phyloP scores from a whole-genome alignment of 2,113 vertebrate species.

The Pangasianodon gigas region DNA sequence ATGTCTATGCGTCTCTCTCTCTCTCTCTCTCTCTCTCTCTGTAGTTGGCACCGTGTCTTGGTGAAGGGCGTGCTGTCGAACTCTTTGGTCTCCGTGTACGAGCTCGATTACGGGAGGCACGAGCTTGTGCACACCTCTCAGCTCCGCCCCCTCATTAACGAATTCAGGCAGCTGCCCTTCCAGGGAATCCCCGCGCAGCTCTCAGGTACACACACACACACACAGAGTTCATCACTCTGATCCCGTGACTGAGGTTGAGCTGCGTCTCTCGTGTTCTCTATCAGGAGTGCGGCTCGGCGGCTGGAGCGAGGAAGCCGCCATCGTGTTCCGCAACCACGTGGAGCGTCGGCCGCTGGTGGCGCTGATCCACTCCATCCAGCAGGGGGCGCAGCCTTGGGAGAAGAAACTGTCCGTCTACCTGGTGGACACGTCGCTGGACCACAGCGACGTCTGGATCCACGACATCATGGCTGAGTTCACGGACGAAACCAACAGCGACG shows the following conservation, averaged over 20 bases:
- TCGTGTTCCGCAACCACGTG: constrained; percentile 91
- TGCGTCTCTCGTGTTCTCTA: constrained; percentile 28
- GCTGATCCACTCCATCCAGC: constrained; percentile 78
- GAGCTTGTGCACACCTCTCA: constrained; percentile 79
- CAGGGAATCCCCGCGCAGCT: constrained; percentile 88
- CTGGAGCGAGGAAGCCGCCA: constrained; percentile 90
- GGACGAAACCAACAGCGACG: constrained; percentile 55
- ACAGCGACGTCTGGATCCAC: constrained; percentile 89
- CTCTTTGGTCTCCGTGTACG: constrained; percentile 85
- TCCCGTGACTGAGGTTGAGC: background rate
- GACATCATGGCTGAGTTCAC: constrained; percentile 82
- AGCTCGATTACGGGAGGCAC: constrained; percentile 89
- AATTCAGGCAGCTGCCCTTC: constrained; percentile 88
- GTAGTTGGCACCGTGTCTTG: constrained; percentile 89
- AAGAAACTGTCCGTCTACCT: constrained; percentile 81
- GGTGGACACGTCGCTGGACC: constrained; percentile 83
- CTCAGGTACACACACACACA: constrained; percentile 74
- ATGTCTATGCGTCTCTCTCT: too few species aligned
- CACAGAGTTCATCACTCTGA: background rate
- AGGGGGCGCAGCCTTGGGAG: constrained; percentile 76
- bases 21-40: background rate
- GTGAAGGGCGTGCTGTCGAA: constrained; percentile 85
- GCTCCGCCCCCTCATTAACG: constrained; percentile 78
- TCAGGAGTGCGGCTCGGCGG: constrained; percentile 80
- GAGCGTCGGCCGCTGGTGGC: constrained; percentile 89